phyloP scores from a whole-genome alignment of 2,797 vertebrate genomes.

The Adrianichthys oophorus region DNA sequence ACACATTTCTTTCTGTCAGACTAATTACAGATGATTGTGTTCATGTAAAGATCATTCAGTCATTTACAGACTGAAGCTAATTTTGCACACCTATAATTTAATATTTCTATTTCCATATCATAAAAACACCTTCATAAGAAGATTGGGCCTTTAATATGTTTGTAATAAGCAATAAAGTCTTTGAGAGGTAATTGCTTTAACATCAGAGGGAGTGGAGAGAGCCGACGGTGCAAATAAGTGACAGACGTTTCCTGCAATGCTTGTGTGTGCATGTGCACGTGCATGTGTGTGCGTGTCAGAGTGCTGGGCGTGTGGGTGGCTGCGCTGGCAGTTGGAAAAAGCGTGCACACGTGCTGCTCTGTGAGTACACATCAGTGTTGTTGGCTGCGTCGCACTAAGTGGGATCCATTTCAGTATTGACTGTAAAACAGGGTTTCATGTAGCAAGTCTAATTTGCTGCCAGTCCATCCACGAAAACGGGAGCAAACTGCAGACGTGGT shows the following conservation, averaged over 20 bases:
- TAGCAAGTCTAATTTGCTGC: conserved; percentile 64
- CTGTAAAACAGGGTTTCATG: conserved; percentile 61
- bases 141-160: conserved; percentile 39
- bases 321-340: conserved; percentile 36
- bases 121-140: conserved; percentile 33
- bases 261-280: conserved; percentile 31
- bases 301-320: conserved; percentile 52
- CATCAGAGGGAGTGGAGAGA: conserved; percentile 42
- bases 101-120: conserved; percentile 14
- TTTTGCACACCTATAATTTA: conserved; percentile 18
- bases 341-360: conserved; percentile 21
- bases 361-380: conserved; percentile 43
- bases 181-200: conserved; percentile 53
- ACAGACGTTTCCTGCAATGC: conserved; percentile 55
- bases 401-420: conserved; percentile 69
- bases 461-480: conserved; percentile 67
- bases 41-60: too few species aligned
- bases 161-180: conserved; percentile 62
- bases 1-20: too few species aligned
- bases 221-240: conserved; percentile 39
- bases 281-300: conserved; percentile 24
- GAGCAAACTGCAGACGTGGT: conserved; percentile 67
- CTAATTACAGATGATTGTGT: too few species aligned
- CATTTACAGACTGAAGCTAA: not conserved
- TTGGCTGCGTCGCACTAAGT: conserved; percentile 62